Evolutionary conservation across 2,797 vertebrate genomes (phyloP).

Genomic region (Helicolenus hilgendorfi): DNA sequence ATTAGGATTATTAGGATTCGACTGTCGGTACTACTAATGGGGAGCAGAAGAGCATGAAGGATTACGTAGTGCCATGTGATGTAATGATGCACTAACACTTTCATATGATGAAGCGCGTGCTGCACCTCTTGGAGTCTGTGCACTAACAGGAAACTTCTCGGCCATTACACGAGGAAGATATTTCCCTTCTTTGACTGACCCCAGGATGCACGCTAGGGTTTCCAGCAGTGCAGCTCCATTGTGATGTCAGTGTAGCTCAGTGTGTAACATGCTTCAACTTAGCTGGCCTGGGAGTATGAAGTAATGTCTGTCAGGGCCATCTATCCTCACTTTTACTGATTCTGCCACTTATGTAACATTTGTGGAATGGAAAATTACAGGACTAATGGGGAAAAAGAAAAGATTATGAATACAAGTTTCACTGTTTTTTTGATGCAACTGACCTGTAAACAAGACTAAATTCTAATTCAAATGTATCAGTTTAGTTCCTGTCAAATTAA

Average conservation of each 20-base stretch:
- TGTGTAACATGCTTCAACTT: slow-evolving; percentile 23
- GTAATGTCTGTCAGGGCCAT: slow-evolving; percentile 80
- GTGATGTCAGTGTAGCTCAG: slow-evolving; percentile 42
- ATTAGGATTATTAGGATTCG: neutral
- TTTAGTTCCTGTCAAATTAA: neutral
- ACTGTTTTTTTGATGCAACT: neutral
- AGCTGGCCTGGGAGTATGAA: slow-evolving; percentile 67
- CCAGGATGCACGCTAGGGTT: slow-evolving; percentile 43
- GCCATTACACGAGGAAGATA: slow-evolving; percentile 62
- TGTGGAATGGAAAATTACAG: neutral
- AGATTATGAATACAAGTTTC: neutral
- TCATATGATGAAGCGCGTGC: slow-evolving; percentile 20
- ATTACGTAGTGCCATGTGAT: slow-evolving; percentile 26
- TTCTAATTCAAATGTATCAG: neutral
- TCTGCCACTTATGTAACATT: slow-evolving; percentile 20
- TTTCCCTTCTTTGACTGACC: slow-evolving; percentile 65
- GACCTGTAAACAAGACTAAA: neutral
- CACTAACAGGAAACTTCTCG: slow-evolving; percentile 48
- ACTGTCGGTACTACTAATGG: neutral
- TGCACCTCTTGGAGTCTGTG: slow-evolving; percentile 8
- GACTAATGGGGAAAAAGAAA: neutral
- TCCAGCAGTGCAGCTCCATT: slow-evolving; percentile 28
- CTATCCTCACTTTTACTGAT: slow-evolving; percentile 56
- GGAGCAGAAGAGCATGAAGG: neutral
- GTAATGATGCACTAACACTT: slow-evolving; percentile 26